Evolutionary conservation across 2,797 vertebrate genomes (phyloP).

Genomic region (Bufotes viridis): DNA sequence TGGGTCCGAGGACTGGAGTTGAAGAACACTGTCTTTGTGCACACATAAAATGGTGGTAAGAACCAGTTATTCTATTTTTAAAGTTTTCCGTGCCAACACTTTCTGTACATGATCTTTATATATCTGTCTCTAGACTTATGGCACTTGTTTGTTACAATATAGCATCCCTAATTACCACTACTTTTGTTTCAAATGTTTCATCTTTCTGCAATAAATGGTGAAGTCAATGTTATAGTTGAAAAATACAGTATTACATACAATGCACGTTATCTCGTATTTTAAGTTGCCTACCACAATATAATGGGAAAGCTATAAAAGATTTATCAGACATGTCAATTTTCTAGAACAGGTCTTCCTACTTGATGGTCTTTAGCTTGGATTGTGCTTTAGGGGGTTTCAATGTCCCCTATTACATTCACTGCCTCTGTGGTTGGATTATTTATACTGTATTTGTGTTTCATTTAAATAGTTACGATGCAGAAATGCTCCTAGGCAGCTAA

Average conservation of each 20-base stretch:
- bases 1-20: too few species aligned
- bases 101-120: background rate
- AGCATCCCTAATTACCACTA: background rate
- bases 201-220: background rate
- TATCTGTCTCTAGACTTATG: background rate
- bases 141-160: background rate
- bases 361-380: background rate
- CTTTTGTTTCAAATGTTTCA: background rate
- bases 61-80: too few species aligned
- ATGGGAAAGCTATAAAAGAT: background rate
- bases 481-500: background rate
- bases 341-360: background rate
- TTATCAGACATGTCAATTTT: background rate
- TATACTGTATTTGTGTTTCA: background rate
- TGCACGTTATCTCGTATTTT: background rate
- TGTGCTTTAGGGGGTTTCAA: background rate
- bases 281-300: background rate
- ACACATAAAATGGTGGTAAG: too few species aligned
- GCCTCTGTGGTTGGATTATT: background rate
- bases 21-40: too few species aligned
- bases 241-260: conserved; percentile 16
- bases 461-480: background rate
- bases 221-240: conserved; percentile 1
- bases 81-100: background rate
- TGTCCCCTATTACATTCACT: background rate